Percentiles rank a stretch among this genome's conserved stretches.
These are phyloP conservation scores for Palythoa heliodiscus DNA, from an alignment of 92 coral and sea anemone genomes.

Conservation along the genomic window DNA sequence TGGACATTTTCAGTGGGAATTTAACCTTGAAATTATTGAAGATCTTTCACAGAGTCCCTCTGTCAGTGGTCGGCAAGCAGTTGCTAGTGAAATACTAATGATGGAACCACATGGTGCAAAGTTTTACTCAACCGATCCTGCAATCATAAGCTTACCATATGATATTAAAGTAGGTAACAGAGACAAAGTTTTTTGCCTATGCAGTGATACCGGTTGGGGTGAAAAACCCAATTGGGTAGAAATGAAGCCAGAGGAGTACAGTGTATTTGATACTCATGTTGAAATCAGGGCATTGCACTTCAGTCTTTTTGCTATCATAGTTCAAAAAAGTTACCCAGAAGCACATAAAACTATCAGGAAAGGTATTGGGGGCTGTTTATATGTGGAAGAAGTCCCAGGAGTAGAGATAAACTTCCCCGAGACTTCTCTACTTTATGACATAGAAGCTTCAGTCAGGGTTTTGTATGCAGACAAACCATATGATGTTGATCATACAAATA, in stretches of 20 bases:
- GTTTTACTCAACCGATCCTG: constrained; percentile 82
- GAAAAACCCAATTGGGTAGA: constrained; percentile 74
- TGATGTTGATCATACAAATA: constrained; percentile 85
- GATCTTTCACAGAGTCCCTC: constrained; percentile 71
- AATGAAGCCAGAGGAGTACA: constrained; percentile 66
- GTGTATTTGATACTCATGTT: constrained; percentile 67
- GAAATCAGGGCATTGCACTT: constrained; percentile 87
- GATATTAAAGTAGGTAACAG: constrained; percentile 54
- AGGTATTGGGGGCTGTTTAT: constrained; percentile 88
- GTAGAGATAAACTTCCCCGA: constrained; percentile 91
- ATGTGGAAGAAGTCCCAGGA: constrained; percentile 87
- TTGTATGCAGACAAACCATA: constrained; percentile 93
- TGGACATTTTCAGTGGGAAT: constrained; percentile 87
- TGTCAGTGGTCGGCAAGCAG: constrained; percentile 60
- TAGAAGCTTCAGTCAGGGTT: constrained; percentile 88
- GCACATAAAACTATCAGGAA: constrained; percentile 77
- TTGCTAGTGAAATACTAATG: constrained; percentile 79
- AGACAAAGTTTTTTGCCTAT: constrained; percentile 77
- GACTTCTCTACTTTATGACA: constrained; percentile 83
- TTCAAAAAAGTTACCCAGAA: constrained; percentile 84
- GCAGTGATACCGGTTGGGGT: constrained; percentile 86
- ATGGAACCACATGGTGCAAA: constrained; percentile 92
- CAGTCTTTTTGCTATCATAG: constrained; percentile 89
- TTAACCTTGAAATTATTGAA: constrained; percentile 73
- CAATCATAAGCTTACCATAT: constrained; percentile 81